Conservation (phyloP, 2,888 invertebrate species). For the Glaucopsyche alexis region DNA sequence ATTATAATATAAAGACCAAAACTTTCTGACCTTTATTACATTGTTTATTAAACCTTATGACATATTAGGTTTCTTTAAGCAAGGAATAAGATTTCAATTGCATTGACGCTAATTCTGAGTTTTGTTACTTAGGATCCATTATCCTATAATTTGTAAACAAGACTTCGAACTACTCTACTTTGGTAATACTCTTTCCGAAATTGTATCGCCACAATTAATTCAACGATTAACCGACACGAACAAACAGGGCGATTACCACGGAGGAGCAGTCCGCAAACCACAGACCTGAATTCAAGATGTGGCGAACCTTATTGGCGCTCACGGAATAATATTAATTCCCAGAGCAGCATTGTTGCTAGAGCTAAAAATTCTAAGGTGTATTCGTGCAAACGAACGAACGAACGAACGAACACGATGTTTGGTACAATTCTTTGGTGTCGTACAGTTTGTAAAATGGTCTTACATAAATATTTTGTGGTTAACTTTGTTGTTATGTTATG, state of each 20-base stretch:
- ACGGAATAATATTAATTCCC: constrained; percentile 15
- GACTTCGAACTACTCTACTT: background rate
- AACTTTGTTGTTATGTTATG: background rate
- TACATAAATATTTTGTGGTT: background rate
- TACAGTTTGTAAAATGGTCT: background rate
- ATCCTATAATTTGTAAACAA: constrained; percentile 12
- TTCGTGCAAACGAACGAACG: background rate
- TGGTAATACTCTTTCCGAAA: constrained; percentile 9
- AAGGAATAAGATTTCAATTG: background rate
- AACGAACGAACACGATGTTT: background rate
- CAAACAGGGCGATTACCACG: constrained; percentile 15
- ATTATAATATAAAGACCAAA: no score
- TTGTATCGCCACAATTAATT: constrained; percentile 19
- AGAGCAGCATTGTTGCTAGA: background rate
- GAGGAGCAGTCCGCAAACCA: background rate
- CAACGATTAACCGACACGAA: constrained; percentile 8
- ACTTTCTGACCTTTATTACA: no score
- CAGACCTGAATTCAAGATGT: constrained; percentile 22
- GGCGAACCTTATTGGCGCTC: constrained; percentile 19
- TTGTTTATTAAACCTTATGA: no score
- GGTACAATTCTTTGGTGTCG: background rate
- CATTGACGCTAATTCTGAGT: background rate
- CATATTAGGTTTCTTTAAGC: background rate
- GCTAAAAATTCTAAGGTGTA: constrained; percentile 3
- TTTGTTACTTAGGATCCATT: background rate